Evolutionary conservation across 1,140 invertebrate genomes (phyloP), one percentile per base, ranked within the genome.

Genomic region (Thaumetopoea pityocampa): DNA sequence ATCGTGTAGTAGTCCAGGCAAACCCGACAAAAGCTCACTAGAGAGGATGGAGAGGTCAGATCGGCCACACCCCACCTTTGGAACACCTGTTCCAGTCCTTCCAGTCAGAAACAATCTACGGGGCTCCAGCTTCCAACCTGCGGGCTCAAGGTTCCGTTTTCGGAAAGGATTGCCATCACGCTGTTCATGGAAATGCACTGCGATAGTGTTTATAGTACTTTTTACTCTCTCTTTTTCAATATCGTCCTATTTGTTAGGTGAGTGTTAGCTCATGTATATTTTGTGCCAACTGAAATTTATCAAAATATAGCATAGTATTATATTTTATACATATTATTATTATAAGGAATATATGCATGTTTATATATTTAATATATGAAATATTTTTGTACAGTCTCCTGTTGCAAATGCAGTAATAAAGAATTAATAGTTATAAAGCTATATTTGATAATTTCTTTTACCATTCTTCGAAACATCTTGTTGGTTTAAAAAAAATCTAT

Each of bases 101-200:
- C 91, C 92, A 47, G 89, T 93, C 50, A 88, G 91, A 45, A 93
- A 92, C 70, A 92, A 91, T 65, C 85, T 92, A 51, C 87, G 89
- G 38, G 87, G 89, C 18, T 87, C 87, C 36, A 89, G 90, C 63
- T 91, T 91, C 57, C 88, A 90, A 12, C 89, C 89, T 11, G 63
- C 72, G 5, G 89, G 89, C 11, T 87, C 86, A 29, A 85, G 92
- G 18, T 93, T 94, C 78, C 95, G 96, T 76, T 95, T 96, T 67
- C 92, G 94, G 65, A 96, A 97, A 87, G 93, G 92, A 50, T 88
- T 94, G 53, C 90, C 93, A 12, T 94, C 93, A 19, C 90, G 90
- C 76, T 97, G 95, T 82, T 93, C 92, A 32, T 97, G 95, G 94
- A 94, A 94, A 80, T 94, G 95, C 73, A 91, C 94, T 30, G 94